These are phyloP conservation scores for Tachuris rubrigastra DNA, from an alignment of 2,113 vertebrate species.

Conservation along the genomic window DNA sequence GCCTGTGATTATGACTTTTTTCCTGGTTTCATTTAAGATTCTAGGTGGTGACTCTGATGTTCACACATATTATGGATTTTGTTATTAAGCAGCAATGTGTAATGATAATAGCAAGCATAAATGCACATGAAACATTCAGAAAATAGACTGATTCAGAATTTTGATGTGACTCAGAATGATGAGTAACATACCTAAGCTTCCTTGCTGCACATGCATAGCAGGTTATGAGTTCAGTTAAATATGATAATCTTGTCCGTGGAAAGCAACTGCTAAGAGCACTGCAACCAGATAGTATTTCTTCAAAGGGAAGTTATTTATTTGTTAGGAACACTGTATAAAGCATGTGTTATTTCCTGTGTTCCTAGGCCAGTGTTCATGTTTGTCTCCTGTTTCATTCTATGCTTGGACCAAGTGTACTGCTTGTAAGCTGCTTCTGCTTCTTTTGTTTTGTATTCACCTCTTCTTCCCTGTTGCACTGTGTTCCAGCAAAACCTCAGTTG, in stretches of 20 bases:
- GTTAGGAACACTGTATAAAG: not conserved
- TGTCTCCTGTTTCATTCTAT: not conserved
- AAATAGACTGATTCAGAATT: not conserved
- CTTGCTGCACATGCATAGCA: not conserved
- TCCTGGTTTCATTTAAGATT: not conserved
- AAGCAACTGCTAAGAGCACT: not conserved
- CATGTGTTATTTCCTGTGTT: not conserved
- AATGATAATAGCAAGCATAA: not conserved
- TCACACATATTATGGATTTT: not conserved
- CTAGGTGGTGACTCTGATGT: not conserved
- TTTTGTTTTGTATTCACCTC: not conserved
- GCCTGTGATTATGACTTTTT: not conserved
- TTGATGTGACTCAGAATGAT: not conserved
- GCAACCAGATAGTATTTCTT: not conserved
- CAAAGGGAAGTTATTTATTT: not conserved
- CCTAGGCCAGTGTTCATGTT: not conserved
- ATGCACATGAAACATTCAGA: not conserved
- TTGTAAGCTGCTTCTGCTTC: not conserved
- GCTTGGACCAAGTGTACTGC: not conserved
- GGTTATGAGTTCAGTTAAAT: not conserved
- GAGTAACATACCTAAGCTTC: not conserved
- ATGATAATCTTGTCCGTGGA: not conserved
- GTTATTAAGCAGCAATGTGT: not conserved
- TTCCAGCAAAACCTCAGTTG: not conserved
- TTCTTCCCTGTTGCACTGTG: not conserved